phyloP scores from a whole-genome alignment of 1,140 invertebrate genomes.

The Drosophila repletoides region DNA sequence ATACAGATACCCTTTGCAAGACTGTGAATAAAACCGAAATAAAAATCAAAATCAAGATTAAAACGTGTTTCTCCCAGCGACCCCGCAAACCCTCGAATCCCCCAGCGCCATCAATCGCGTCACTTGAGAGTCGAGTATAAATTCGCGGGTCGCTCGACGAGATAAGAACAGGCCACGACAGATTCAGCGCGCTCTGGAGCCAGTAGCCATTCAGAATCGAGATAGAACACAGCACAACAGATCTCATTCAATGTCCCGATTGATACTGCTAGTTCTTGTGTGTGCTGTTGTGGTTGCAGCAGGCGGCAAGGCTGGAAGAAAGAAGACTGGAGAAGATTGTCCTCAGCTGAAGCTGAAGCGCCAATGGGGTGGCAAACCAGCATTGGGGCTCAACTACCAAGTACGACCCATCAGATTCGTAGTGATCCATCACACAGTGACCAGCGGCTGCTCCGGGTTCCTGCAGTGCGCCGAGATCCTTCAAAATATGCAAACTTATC shows the following conservation, averaged over 20 bases:
- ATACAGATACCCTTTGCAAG: no score
- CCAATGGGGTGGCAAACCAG: slow-evolving; percentile 79
- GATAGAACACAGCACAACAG: background rate
- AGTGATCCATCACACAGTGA: slow-evolving; percentile 88
- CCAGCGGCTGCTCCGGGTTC: slow-evolving; percentile 83
- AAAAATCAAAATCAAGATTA: slow-evolving; percentile 6
- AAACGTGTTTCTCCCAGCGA: slow-evolving; percentile 22
- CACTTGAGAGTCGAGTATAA: slow-evolving; percentile 11
- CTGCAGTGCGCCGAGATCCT: slow-evolving; percentile 81
- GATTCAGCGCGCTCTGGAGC: background rate
- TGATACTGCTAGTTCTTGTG: background rate
- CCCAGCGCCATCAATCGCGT: background rate
- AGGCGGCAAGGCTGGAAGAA: slow-evolving; percentile 20
- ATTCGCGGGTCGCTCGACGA: background rate
- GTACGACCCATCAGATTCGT: slow-evolving; percentile 85
- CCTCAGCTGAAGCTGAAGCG: slow-evolving; percentile 72
- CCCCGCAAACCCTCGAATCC: background rate
- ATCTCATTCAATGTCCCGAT: background rate
- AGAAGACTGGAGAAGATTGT: slow-evolving; percentile 23
- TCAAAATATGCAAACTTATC: slow-evolving; percentile 69
- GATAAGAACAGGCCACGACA: slow-evolving; percentile 9
- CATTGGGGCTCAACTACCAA: slow-evolving; percentile 83
- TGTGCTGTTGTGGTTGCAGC: background rate
- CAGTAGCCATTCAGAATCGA: background rate
- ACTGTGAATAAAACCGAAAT: no score